Percentiles rank a stretch among this genome's conserved stretches.
phyloP scores from a whole-genome alignment of 1,140 invertebrate genomes.

The Phocides pigmalion region DNA sequence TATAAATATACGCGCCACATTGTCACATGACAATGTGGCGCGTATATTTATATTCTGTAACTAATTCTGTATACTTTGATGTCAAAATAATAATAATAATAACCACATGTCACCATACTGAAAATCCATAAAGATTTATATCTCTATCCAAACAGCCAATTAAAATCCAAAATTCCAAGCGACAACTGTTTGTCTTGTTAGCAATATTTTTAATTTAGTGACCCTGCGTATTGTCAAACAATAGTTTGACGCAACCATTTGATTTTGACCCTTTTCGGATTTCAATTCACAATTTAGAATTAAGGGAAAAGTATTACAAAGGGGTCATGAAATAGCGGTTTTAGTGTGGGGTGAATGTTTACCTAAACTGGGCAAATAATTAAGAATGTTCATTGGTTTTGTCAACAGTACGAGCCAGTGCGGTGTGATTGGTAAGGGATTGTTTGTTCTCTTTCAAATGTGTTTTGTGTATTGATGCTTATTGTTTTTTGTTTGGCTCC shows the following conservation, averaged over 20 bases:
- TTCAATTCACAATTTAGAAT: constrained; percentile 36
- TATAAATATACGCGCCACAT: no score
- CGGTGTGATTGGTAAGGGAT: constrained; percentile 59
- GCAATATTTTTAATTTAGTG: constrained; percentile 81
- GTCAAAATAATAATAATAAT: constrained; percentile 1
- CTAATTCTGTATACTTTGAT: no score
- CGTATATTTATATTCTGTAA: no score
- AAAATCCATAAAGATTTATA: constrained; percentile 61
- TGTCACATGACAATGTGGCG: no score
- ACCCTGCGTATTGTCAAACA: constrained; percentile 68
- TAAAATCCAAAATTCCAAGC: constrained; percentile 65
- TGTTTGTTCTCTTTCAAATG: constrained; percentile 69
- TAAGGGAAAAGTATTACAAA: constrained; percentile 28
- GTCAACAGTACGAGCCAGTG: constrained; percentile 66
- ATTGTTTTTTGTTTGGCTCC: constrained; percentile 60
- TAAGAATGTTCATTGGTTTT: constrained; percentile 81
- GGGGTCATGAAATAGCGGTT: constrained; percentile 44
- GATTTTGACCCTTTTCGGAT: constrained; percentile 47
- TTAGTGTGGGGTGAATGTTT: constrained; percentile 68
- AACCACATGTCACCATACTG: constrained; percentile 44
- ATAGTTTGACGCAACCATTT: constrained; percentile 63
- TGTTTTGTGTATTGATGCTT: constrained; percentile 58
- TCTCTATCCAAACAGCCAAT: constrained; percentile 72
- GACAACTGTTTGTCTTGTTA: constrained; percentile 79
- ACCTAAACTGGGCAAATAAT: constrained; percentile 78